These are phyloP conservation scores for Craniophora ligustri DNA, from an alignment of 2,888 invertebrate species.

Conservation along the genomic window DNA sequence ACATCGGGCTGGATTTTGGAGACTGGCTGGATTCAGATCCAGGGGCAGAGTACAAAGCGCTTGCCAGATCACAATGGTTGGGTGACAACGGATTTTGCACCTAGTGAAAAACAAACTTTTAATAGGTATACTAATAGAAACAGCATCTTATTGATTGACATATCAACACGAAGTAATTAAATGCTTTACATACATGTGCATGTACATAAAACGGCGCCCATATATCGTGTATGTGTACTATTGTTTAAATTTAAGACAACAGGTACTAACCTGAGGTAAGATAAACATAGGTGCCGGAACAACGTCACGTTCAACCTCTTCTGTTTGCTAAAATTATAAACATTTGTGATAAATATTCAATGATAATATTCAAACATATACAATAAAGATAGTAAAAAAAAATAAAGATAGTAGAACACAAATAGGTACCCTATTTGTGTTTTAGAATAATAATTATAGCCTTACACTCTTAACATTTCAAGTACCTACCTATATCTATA, in stretches of 20 bases:
- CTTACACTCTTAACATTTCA: neutral
- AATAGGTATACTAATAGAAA: too few species aligned
- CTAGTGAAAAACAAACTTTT: constrained; percentile 14
- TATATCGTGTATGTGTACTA: neutral
- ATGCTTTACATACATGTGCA: too few species aligned
- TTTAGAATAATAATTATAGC: too few species aligned
- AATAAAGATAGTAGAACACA: too few species aligned
- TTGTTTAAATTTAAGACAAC: neutral
- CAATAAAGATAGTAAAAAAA: too few species aligned
- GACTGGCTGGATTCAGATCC: constrained; percentile 38
- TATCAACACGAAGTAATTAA: too few species aligned
- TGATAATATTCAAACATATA: neutral
- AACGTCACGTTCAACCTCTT: constrained; percentile 20
- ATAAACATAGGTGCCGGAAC: constrained; percentile 20
- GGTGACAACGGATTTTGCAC: constrained; percentile 37
- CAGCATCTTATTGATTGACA: too few species aligned
- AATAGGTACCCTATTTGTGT: too few species aligned
- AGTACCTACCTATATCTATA: too few species aligned
- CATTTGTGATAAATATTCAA: neutral
- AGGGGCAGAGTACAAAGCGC: constrained; percentile 50
- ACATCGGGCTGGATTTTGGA: constrained; percentile 44
- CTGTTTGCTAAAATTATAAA: constrained; percentile 27
- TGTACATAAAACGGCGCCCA: too few species aligned
- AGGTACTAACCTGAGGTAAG: constrained; percentile 41
- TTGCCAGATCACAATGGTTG: constrained; percentile 60